These are phyloP conservation scores for Peromyscus nudipes DNA, from an alignment of 2,797 vertebrate genomes.

Conservation along the genomic window DNA sequence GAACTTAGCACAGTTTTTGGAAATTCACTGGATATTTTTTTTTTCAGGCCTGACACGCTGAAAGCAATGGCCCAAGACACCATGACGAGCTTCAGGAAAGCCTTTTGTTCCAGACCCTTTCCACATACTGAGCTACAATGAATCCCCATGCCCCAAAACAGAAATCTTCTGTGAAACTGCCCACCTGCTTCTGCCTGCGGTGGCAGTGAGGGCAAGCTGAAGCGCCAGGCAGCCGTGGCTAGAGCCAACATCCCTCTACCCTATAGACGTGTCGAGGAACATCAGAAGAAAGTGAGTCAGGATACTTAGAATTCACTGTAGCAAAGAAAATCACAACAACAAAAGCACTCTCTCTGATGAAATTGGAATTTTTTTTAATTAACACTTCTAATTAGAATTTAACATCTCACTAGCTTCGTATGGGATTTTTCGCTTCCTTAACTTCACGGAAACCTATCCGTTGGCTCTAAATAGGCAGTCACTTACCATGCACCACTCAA, in stretches of 20 bases:
- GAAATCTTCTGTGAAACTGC: conserved; percentile 52
- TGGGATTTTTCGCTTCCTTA: conserved; percentile 92
- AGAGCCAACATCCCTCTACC: conserved; percentile 82
- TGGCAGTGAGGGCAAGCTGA: conserved; percentile 64
- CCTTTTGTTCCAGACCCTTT: neutral
- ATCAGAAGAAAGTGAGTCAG: conserved; percentile 87
- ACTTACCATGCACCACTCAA: conserved; percentile 91
- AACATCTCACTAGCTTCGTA: conserved; percentile 92
- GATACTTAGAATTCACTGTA: conserved; percentile 91
- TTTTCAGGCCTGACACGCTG: neutral
- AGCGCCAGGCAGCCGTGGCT: conserved; percentile 76
- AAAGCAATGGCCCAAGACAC: neutral
- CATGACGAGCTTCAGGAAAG: neutral
- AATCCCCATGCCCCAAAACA: conserved; percentile 67
- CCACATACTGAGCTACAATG: conserved; percentile 44
- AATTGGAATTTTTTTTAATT: conserved; percentile 93
- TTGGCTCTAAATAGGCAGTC: conserved; percentile 92
- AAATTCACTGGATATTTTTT: neutral
- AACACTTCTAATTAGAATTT: conserved; percentile 93
- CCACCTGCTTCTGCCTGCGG: conserved; percentile 71
- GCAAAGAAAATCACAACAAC: conserved; percentile 90
- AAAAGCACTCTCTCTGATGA: conserved; percentile 91
- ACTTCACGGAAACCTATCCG: conserved; percentile 91
- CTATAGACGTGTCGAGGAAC: conserved; percentile 87
- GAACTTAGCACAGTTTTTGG: neutral